Conservation (phyloP, 2,888 invertebrate genomes). For the Acleris emargana region DNA sequence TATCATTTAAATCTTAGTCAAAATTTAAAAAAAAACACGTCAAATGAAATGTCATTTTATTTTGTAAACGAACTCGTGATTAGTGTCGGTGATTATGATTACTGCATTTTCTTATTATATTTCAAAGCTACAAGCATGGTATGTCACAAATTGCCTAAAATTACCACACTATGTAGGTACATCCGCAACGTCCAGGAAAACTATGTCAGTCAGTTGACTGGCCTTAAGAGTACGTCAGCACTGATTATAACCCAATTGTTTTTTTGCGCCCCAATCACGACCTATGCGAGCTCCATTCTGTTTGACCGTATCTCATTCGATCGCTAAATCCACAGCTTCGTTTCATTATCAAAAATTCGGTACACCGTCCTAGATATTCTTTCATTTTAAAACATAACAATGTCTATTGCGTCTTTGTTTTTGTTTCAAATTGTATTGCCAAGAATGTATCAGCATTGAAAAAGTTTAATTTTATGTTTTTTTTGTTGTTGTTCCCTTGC, state of each 20-base stretch:
- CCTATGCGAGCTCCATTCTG: constrained; percentile 48
- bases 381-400: constrained; percentile 39
- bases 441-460: constrained; percentile 16
- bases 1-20: too few species aligned
- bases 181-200: constrained; percentile 18
- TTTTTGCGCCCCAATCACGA: constrained; percentile 49
- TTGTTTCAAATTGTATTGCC: constrained; percentile 31
- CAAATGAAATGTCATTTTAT: too few species aligned
- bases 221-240: constrained; percentile 14
- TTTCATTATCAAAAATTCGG: constrained; percentile 52
- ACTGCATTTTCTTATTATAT: too few species aligned
- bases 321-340: constrained; percentile 41
- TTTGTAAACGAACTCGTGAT: too few species aligned
- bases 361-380: constrained; percentile 49
- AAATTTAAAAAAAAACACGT: too few species aligned
- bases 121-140: too few species aligned
- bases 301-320: constrained; percentile 39
- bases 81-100: too few species aligned
- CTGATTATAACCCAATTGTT: constrained; percentile 41
- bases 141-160: too few species aligned
- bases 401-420: constrained; percentile 34
- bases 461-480: constrained; percentile 19
- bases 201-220: constrained; percentile 9
- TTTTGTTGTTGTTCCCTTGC: constrained; percentile 20
- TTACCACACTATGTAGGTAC: background rate